Conservation (phyloP, 2,113 vertebrate genomes). For the Prietella phreatophila region DNA sequence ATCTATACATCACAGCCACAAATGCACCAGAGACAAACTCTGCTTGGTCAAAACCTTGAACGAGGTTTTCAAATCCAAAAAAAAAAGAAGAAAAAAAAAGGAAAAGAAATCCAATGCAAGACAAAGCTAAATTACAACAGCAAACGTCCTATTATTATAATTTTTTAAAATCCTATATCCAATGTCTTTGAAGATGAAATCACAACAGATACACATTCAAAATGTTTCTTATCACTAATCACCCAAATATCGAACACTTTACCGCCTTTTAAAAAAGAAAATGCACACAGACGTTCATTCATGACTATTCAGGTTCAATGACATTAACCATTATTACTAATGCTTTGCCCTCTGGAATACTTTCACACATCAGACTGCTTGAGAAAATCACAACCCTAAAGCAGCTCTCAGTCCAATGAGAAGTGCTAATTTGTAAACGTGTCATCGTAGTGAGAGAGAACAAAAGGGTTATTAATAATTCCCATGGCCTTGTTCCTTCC, state of each 20-base stretch:
- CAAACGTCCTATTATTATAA: background rate
- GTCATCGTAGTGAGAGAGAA: slow-evolving; percentile 50
- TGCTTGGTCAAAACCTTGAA: slow-evolving; percentile 18
- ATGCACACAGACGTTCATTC: slow-evolving; percentile 9
- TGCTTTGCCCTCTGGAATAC: slow-evolving; percentile 68
- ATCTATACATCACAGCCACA: slow-evolving; percentile 66
- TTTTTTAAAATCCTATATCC: no score
- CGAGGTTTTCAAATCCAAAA: background rate
- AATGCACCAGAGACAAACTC: slow-evolving; percentile 37
- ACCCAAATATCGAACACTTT: slow-evolving; percentile 8
- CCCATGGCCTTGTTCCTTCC: slow-evolving; percentile 48
- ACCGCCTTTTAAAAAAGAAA: background rate
- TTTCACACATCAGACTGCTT: slow-evolving; percentile 69
- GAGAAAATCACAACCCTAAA: slow-evolving; percentile 65
- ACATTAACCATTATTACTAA: slow-evolving; percentile 59
- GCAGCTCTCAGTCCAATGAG: slow-evolving; percentile 58
- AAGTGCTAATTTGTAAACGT: slow-evolving; percentile 72
- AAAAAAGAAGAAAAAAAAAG: background rate
- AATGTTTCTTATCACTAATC: background rate
- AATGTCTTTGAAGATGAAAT: background rate
- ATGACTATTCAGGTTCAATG: slow-evolving; percentile 59
- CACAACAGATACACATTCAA: background rate
- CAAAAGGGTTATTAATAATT: slow-evolving; percentile 60
- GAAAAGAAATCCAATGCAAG: background rate
- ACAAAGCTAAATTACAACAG: background rate